Conservation (phyloP, 2,797 vertebrate species). For the Urophycis tenuis region DNA sequence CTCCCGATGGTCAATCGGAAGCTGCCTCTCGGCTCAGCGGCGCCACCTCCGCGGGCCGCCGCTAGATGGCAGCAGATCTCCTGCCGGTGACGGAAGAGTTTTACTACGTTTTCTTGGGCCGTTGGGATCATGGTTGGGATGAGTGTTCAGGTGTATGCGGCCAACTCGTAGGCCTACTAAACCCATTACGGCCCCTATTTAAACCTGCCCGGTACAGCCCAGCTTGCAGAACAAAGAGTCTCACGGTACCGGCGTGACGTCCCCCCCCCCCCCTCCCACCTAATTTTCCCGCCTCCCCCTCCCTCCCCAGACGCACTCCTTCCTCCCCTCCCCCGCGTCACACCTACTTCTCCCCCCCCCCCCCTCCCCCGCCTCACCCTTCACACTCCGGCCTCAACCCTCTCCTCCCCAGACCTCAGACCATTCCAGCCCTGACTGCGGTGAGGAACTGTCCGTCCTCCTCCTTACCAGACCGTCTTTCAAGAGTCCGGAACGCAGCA, state of each 20-base stretch:
- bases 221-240: too few relatives aligned
- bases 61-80: neutral
- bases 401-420: neutral
- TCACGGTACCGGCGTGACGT: too few relatives aligned
- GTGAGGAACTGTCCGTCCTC: neutral
- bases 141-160: too few relatives aligned
- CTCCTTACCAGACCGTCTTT: too few relatives aligned
- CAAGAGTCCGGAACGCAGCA: neutral
- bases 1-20: too few relatives aligned
- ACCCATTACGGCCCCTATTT: too few relatives aligned
- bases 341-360: neutral
- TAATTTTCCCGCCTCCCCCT: neutral
- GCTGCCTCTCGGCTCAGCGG: too few relatives aligned
- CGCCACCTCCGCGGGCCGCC: too few relatives aligned
- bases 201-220: neutral
- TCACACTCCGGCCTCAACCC: constrained; percentile 19
- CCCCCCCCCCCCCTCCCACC: neutral
- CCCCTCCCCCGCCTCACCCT: neutral
- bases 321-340: neutral
- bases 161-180: too few relatives aligned
- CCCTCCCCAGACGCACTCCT: neutral
- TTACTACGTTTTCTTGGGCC: too few relatives aligned
- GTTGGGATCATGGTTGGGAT: too few relatives aligned
- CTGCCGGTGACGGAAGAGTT: neutral
- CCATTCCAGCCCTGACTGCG: neutral